Conservation (phyloP, 2,797 vertebrate genomes). For the Pelochelys cantorii region DNA sequence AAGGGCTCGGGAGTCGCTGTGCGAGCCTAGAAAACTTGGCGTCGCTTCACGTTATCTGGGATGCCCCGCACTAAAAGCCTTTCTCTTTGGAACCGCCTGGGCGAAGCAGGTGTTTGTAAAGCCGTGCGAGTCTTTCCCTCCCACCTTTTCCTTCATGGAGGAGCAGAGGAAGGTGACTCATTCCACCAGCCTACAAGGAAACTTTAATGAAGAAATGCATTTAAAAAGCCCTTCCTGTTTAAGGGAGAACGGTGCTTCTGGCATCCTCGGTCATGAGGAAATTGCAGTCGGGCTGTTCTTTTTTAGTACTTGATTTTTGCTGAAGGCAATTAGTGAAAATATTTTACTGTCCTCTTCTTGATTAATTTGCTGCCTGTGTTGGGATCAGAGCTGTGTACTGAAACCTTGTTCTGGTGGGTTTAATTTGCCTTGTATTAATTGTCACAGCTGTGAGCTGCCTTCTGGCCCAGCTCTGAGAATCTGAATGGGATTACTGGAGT, state of each 20-base stretch:
- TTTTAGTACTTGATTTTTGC: constrained; percentile 49
- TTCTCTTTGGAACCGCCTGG: background rate
- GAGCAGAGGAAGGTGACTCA: constrained; percentile 64
- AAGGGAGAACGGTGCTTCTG: constrained; percentile 30
- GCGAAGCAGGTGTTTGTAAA: background rate
- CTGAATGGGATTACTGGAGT: too few species aligned
- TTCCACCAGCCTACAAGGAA: constrained; percentile 51
- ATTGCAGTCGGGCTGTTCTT: constrained; percentile 29
- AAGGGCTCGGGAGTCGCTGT: background rate
- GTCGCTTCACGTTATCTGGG: background rate
- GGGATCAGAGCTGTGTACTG: constrained; percentile 5
- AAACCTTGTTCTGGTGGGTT: background rate
- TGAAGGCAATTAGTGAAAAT: constrained; percentile 32
- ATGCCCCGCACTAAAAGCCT: background rate
- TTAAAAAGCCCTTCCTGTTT: constrained; percentile 35
- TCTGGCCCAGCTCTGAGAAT: background rate
- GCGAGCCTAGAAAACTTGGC: background rate
- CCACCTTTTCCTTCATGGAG: constrained; percentile 25
- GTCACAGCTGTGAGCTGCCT: background rate
- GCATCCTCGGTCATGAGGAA: constrained; percentile 34
- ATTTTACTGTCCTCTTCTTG: constrained; percentile 14
- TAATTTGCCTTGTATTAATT: constrained; percentile 6
- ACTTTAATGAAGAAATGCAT: constrained; percentile 64
- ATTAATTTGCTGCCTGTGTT: constrained; percentile 7
- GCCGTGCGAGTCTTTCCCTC: constrained; percentile 35